Evolutionary conservation across 2,113 vertebrate genomes (phyloP), one percentile per base, ranked within the genome.

Genomic region (Chionodraco myersi): DNA sequence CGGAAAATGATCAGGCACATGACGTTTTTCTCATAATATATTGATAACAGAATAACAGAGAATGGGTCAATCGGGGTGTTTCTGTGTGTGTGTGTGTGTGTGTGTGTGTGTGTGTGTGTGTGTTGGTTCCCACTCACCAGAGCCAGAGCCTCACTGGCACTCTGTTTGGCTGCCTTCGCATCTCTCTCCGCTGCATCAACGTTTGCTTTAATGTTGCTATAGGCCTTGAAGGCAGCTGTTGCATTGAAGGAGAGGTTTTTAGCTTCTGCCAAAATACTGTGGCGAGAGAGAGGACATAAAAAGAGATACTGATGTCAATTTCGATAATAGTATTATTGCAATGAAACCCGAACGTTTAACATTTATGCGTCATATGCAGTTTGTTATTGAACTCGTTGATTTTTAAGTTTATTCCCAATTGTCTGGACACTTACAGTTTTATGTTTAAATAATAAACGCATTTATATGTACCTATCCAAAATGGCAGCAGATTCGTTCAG

Each of bases 171-270:
- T 80, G 95, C 93, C 88, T 93, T 96, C 36, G 98, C 97, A 82
- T 97, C 91, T 84, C 92, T 96, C 89, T 99, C 98, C 21, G 98
- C 98, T 82, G 96, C 95, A 0, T 97, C 96, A 8, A 95, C 96
- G 64, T 93, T 92, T 57, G 96, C 93, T 87, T 99, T 99, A 92
- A 99, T 99, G 85, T 98, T 98, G 82, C 95, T 97, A 59, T 99
- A 99, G 82, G 98, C 97, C 52, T 96, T 98, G 94, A 99, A 98
- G 68, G 98, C 98, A 64, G 96, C 96, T 0, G 98, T 99, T 77
- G 98, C 98, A 79, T 99, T 99, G 91, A 99, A 98, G 84, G 98
- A 99, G 65, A 99, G 93, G 72, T 97, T 99, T 92, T 96, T 99
- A 26, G 97, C 97, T 72, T 98, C 97, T 6, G 95, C 95, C 60